phyloP scores from a whole-genome alignment of 2,888 invertebrate species.

The Operophtera brumata region DNA sequence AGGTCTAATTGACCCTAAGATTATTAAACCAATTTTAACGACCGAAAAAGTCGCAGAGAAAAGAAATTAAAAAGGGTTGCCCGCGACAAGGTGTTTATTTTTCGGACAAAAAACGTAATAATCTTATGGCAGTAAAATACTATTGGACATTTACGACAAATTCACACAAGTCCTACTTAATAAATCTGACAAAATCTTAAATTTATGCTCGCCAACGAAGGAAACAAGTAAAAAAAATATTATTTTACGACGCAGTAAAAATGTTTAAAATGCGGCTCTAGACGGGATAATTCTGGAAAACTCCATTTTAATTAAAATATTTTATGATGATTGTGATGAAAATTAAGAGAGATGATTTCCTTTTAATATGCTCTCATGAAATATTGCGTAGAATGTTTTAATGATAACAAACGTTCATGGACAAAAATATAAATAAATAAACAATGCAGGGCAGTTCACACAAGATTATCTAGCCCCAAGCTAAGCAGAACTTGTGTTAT shows the following conservation, averaged over 20 bases:
- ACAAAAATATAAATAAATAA: no score
- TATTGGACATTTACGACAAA: constrained; percentile 75
- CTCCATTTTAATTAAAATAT: constrained; percentile 68
- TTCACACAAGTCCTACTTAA: constrained; percentile 74
- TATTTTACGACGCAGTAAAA: constrained; percentile 61
- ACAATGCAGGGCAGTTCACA: no score
- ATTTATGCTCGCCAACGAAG: constrained; percentile 66
- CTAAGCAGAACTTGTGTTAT: no score
- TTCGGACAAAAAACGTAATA: constrained; percentile 58
- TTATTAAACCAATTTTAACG: constrained; percentile 52
- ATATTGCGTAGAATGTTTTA: constrained; percentile 23
- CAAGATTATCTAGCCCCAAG: no score
- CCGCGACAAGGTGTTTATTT: constrained; percentile 56
- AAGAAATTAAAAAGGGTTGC: constrained; percentile 50
- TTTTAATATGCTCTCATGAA: constrained; percentile 31
- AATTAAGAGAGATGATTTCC: constrained; percentile 47
- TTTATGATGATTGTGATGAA: constrained; percentile 47
- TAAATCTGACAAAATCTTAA: constrained; percentile 74
- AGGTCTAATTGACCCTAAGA: constrained; percentile 36
- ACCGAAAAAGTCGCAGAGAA: constrained; percentile 38
- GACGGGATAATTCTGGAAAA: constrained; percentile 60
- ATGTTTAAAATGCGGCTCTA: constrained; percentile 55
- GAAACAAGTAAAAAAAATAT: constrained; percentile 52
- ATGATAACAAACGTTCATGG: background rate
- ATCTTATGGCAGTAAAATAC: constrained; percentile 69